Evolutionary conservation across 2,113 vertebrate species (phyloP), one percentile per base, ranked within the genome.

Genomic region (Neolamprologus devosi): DNA sequence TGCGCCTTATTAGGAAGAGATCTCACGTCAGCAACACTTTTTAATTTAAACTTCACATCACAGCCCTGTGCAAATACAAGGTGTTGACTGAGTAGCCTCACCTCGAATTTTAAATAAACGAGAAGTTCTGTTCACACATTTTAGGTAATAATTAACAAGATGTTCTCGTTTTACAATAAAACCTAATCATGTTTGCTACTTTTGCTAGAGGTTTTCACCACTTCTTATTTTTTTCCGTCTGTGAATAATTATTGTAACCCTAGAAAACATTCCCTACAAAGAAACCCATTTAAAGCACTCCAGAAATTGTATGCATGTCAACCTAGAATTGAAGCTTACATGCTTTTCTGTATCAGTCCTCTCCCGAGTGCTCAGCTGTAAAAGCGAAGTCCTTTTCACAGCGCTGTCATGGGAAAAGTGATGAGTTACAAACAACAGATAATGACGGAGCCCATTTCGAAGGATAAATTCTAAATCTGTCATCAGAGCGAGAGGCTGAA

Each of bases 361-460:
- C 73, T 37, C 53, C 37, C 4, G 70, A 85, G 75, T 57, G 1
- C 54, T 84, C 47, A 51, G 84, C 89, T 85, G 63, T 65, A 49
- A 85, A 86, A 83, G 73, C 54, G 65, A 89, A 88, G 73, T 49
- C 85, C 80, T 86, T 89, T 87, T 65, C 58, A 87, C 54, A 54
- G 70, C 6, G 8, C 80, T 80, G 88, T 88, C 89, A 86, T 23
- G 30, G 37, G 60, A 19, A 84, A 88, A 88, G 70, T 85, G 93
- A 93, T 90, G 91, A 93, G 87, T 92, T 91, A 91, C 86, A 87
- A 80, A 79, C 73, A 84, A 83, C 88, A 83, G 88, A 91, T 89
- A 92, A 95, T 88, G 89, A 90, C 49, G 11, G 89, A 51, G 86
- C 84, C 70, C 58, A 82, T 93, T 94, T 81, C 55, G 70, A 81